A percentile compares a stretch with the other conserved stretches of the same genome.
phyloP scores from a whole-genome alignment of 2,888 invertebrate species.

The Bugula neritina region DNA sequence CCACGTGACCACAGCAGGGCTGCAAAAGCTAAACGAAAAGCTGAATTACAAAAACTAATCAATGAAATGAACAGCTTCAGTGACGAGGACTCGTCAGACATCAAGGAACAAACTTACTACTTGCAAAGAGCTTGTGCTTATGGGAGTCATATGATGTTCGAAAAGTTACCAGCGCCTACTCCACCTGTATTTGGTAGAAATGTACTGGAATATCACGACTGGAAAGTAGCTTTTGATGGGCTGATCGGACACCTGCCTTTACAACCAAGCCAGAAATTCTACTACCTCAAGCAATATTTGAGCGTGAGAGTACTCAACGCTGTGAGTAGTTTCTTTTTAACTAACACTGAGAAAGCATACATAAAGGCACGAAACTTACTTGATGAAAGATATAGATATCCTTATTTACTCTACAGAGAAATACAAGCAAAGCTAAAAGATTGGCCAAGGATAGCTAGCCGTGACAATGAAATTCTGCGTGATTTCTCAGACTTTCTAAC shows the following conservation, averaged over 20 bases:
- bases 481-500: neutral
- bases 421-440: neutral
- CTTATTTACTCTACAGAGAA: neutral
- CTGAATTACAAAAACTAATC: neutral
- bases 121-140: neutral
- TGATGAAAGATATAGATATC: neutral
- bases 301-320: neutral
- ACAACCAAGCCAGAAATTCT: neutral
- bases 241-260: neutral
- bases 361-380: neutral
- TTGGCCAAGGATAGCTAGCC: neutral
- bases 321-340: neutral
- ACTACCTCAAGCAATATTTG: neutral
- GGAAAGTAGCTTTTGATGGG: slow-evolving; percentile 13
- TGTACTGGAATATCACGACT: neutral
- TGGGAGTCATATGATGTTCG: neutral
- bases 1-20: neutral
- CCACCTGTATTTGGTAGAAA: slow-evolving; percentile 3
- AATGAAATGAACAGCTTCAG: neutral
- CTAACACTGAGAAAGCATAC: neutral
- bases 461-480: neutral
- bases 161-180: neutral
- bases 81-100: slow-evolving; percentile 3
- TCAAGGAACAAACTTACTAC: neutral
- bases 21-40: neutral